These are phyloP conservation scores for Centrocercus urophasianus DNA, from an alignment of 2,113 vertebrate species.

Conservation along the genomic window DNA sequence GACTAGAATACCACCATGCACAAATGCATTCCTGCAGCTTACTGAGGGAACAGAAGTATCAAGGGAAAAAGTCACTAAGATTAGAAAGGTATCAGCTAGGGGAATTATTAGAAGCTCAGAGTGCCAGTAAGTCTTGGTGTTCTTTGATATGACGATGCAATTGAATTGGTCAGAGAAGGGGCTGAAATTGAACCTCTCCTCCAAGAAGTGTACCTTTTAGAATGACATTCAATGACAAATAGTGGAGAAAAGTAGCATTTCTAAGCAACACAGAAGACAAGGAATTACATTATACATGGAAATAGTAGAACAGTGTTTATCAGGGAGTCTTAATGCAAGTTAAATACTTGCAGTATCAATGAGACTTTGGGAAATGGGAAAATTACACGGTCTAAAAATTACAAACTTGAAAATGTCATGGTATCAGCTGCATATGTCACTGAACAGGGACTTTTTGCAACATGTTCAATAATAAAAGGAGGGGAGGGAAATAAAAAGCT, in stretches of 20 bases:
- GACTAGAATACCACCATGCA: neutral
- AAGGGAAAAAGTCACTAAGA: neutral
- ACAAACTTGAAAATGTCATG: neutral
- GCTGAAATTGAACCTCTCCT: neutral
- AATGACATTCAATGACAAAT: neutral
- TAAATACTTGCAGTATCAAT: neutral
- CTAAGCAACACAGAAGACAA: neutral
- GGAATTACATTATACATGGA: neutral
- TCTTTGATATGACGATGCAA: neutral
- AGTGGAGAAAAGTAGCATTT: neutral
- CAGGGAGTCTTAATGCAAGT: neutral
- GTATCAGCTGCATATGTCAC: neutral
- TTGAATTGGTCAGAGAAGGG: neutral
- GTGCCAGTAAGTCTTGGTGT: neutral
- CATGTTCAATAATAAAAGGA: rapidly evolving
- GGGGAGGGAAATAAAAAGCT: neutral
- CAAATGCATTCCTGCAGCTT: neutral
- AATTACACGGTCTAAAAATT: neutral
- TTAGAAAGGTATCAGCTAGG: neutral
- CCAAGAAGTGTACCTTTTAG: neutral
- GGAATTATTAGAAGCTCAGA: neutral
- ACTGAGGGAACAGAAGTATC: neutral
- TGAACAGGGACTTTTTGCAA: neutral
- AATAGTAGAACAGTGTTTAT: neutral
- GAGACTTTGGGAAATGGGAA: neutral